phyloP scores from a whole-genome alignment of 2,888 invertebrate genomes.

The Agrotis puta region DNA sequence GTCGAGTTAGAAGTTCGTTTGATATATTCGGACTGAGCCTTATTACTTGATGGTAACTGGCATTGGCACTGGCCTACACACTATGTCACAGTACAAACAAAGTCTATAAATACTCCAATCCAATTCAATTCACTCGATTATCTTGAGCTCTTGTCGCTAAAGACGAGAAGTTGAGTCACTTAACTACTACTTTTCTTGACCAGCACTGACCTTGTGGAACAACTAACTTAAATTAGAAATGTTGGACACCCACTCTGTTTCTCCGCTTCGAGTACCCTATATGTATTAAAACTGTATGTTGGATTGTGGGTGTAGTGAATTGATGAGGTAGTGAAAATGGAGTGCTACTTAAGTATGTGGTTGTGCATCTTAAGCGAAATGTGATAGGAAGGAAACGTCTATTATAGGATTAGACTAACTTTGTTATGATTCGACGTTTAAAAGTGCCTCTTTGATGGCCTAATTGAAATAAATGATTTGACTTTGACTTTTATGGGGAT shows the following conservation, averaged over 20 bases:
- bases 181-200: conserved; percentile 33
- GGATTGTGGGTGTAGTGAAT: not conserved
- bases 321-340: conserved; percentile 20
- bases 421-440: too few relatives aligned
- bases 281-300: conserved; percentile 11
- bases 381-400: not conserved
- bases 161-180: conserved; percentile 40
- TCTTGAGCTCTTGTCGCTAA: conserved; percentile 13
- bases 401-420: not conserved
- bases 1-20: not conserved
- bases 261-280: conserved; percentile 22
- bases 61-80: too few relatives aligned
- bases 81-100: not conserved
- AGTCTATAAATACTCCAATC: not conserved
- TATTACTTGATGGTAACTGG: too few relatives aligned
- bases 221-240: conserved; percentile 53
- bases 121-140: conserved; percentile 35
- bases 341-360: conserved; percentile 3
- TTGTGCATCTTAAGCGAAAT: not conserved
- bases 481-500: too few relatives aligned
- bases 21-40: conserved; percentile 5
- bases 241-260: conserved; percentile 23
- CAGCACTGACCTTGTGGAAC: conserved; percentile 42
- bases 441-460: too few relatives aligned
- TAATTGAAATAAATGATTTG: too few relatives aligned